A percentile compares a stretch with the other conserved stretches of the same genome.
Conservation (phyloP, 2,888 invertebrate genomes). For the Allygus modestus region DNA sequence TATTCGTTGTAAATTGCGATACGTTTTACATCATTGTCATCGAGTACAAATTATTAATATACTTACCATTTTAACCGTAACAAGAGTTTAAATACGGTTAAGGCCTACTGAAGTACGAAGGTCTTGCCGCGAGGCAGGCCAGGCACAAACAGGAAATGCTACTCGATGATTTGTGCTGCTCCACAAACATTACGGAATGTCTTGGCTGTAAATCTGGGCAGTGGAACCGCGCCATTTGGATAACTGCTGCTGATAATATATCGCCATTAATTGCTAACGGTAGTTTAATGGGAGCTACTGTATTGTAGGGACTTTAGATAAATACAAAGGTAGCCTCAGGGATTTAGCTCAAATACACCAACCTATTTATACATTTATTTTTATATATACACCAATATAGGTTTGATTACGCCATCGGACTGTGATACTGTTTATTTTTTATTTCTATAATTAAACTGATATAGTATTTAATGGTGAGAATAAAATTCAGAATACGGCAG, state of each 20-base stretch:
- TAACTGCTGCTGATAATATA: constrained; percentile 28
- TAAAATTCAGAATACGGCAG: no score
- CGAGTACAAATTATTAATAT: no score
- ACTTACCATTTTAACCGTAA: neutral
- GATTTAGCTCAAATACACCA: no score
- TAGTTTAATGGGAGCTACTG: neutral
- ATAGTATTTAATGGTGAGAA: no score
- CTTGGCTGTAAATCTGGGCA: neutral
- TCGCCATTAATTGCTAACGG: neutral
- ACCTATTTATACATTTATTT: no score
- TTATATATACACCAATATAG: no score
- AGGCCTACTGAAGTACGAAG: neutral
- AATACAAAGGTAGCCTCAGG: no score
- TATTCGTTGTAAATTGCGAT: no score
- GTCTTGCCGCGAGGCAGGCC: neutral
- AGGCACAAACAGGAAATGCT: constrained; percentile 15
- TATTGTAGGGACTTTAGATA: neutral
- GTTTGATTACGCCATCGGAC: no score
- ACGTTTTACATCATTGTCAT: no score
- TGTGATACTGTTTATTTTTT: no score
- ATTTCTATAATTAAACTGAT: no score
- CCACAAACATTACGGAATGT: neutral
- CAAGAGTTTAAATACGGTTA: neutral
- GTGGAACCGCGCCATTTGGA: constrained; percentile 21
- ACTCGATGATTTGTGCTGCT: constrained; percentile 1